Conservation (phyloP, 2,797 vertebrate species). For the Tangara arthus region DNA sequence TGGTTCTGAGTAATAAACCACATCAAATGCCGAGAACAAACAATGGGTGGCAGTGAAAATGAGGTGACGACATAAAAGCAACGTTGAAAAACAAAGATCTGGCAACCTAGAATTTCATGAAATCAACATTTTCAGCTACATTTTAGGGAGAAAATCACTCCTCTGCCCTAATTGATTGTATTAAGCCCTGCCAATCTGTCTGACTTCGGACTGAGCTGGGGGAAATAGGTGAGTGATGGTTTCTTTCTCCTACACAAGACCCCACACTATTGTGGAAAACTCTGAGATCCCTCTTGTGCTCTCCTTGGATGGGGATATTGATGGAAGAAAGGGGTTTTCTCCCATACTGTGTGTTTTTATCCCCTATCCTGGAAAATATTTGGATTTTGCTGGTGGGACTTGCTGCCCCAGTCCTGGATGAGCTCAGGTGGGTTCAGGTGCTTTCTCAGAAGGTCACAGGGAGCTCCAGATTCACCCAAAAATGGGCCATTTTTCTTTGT, state of each 20-base stretch:
- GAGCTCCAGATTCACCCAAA: not conserved
- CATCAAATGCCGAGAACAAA: conserved; percentile 53
- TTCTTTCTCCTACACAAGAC: not conserved
- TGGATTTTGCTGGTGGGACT: not conserved
- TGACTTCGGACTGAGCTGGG: not conserved
- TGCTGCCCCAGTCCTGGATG: not conserved
- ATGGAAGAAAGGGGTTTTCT: not conserved
- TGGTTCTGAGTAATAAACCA: conserved; percentile 62
- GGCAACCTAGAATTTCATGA: not conserved
- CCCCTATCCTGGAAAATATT: rapidly evolving
- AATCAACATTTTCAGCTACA: not conserved
- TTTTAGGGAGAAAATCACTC: not conserved
- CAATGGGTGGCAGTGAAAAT: conserved; percentile 41
- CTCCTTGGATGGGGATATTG: no score
- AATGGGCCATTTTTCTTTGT: rapidly evolving
- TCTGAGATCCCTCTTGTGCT: not conserved
- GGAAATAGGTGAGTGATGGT: not conserved
- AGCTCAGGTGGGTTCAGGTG: rapidly evolving
- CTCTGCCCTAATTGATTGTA: not conserved
- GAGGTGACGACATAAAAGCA: conserved; percentile 50
- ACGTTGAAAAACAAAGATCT: conserved; percentile 12
- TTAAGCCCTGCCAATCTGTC: not conserved
- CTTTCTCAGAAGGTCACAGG: not conserved
- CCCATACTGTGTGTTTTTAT: rapidly evolving
- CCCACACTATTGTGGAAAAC: rapidly evolving